These are phyloP conservation scores for Trichonephila clavipes DNA, from an alignment of 1,140 invertebrate genomes.

Conservation along the genomic window DNA sequence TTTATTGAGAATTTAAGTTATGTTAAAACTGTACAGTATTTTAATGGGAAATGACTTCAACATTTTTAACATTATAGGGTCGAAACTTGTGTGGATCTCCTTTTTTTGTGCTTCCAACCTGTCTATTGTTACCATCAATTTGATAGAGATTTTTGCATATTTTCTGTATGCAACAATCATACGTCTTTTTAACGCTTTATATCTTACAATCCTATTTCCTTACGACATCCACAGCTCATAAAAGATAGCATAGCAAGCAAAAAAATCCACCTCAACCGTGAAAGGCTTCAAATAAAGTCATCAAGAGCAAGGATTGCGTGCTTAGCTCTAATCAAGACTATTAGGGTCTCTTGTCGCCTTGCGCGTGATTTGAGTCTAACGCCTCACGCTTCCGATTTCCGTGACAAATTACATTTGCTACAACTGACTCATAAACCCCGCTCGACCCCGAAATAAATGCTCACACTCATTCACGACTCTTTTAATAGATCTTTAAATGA, in stretches of 20 bases:
- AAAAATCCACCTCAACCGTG: not conserved
- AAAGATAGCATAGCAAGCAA: not conserved
- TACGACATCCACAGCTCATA: too few relatives aligned
- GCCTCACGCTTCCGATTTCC: constrained; percentile 68
- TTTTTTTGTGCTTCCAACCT: too few relatives aligned
- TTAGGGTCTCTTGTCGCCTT: constrained; percentile 65
- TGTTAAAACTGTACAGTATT: too few relatives aligned
- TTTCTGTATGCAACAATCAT: too few relatives aligned
- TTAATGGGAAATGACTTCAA: too few relatives aligned
- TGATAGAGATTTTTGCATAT: too few relatives aligned
- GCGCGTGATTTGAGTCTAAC: constrained; percentile 56
- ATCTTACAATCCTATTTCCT: too few relatives aligned
- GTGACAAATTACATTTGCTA: constrained; percentile 72
- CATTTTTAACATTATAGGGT: too few relatives aligned
- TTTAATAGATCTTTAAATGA: constrained; percentile 50
- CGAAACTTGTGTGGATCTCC: too few relatives aligned
- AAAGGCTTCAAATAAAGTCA: constrained; percentile 22
- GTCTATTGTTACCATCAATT: too few relatives aligned
- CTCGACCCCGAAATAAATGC: not conserved
- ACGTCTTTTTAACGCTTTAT: too few relatives aligned
- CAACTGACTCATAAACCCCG: constrained; percentile 24
- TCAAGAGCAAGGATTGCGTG: constrained; percentile 27
- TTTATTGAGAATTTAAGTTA: too few relatives aligned
- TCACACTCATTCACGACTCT: not conserved
- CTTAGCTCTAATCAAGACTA: constrained; percentile 50